Conservation (phyloP, 2,888 invertebrate species). For the Parasteatoda lunata region DNA sequence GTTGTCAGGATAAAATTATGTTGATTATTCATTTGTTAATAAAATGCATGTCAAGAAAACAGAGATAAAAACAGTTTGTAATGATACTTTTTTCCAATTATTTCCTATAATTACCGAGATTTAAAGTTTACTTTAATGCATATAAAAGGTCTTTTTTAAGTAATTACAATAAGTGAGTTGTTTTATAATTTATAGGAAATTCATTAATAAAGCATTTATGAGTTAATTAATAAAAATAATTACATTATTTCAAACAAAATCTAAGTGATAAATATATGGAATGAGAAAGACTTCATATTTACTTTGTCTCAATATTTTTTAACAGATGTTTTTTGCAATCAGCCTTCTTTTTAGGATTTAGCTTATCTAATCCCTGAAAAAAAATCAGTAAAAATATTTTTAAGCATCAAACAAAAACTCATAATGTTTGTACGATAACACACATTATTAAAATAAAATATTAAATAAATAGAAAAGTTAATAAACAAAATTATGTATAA, state of each 20-base stretch:
- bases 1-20: no score
- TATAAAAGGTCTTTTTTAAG: not conserved
- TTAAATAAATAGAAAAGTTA: no score
- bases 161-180: not conserved
- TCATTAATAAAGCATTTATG: not conserved
- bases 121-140: no score
- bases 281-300: conserved; percentile 27
- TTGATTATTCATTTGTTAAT: no score
- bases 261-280: not conserved
- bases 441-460: no score
- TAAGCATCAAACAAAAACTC: not conserved
- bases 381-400: not conserved
- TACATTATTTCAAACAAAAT: not conserved
- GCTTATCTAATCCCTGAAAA: conserved; percentile 73
- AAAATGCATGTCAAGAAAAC: no score
- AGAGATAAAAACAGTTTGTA: no score
- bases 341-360: conserved; percentile 73
- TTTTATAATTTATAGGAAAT: not conserved
- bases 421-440: no score
- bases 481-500: no score
- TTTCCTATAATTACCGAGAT: no score
- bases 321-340: conserved; percentile 73
- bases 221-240: not conserved
- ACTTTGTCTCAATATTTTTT: conserved; percentile 74
- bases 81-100: no score